These are phyloP conservation scores for Lamprotornis superbus DNA, from an alignment of 2,113 vertebrate genomes.

Conservation along the genomic window DNA sequence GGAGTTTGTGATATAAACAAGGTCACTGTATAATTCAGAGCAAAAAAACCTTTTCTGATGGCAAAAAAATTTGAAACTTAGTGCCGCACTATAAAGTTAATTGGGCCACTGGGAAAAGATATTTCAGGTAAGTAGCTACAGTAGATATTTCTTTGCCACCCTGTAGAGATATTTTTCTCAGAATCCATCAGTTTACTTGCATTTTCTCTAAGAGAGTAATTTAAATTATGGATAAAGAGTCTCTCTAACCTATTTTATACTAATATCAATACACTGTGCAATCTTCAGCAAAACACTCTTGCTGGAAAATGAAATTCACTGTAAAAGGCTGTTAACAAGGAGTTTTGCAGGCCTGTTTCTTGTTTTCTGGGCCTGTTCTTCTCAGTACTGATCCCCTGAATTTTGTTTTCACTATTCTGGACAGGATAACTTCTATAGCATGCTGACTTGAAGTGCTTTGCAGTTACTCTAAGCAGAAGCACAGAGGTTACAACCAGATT, in stretches of 20 bases:
- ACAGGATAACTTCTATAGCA: neutral
- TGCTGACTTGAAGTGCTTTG: neutral
- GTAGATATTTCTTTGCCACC: neutral
- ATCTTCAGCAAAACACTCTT: neutral
- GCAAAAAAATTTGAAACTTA: neutral
- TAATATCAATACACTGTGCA: neutral
- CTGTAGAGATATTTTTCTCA: neutral
- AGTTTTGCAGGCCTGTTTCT: neutral
- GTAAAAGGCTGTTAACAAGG: neutral
- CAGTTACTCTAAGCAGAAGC: neutral
- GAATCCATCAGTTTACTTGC: neutral
- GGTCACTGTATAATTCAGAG: neutral
- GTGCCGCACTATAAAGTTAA: neutral
- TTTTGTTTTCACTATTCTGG: neutral
- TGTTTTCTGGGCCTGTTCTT: neutral
- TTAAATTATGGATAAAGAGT: slow-evolving; percentile 8
- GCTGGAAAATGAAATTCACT: neutral
- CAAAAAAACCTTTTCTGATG: neutral
- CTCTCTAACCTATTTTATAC: neutral
- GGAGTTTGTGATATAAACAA: slow-evolving; percentile 20
- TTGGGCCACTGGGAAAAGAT: slow-evolving; percentile 33
- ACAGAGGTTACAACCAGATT: neutral
- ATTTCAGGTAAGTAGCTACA: slow-evolving; percentile 6
- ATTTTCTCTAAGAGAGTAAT: neutral
- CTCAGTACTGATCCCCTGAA: neutral